Base-by-base conservation (phyloP, 2,888 invertebrate genomes). In the Ormyrus labotus region DNA sequence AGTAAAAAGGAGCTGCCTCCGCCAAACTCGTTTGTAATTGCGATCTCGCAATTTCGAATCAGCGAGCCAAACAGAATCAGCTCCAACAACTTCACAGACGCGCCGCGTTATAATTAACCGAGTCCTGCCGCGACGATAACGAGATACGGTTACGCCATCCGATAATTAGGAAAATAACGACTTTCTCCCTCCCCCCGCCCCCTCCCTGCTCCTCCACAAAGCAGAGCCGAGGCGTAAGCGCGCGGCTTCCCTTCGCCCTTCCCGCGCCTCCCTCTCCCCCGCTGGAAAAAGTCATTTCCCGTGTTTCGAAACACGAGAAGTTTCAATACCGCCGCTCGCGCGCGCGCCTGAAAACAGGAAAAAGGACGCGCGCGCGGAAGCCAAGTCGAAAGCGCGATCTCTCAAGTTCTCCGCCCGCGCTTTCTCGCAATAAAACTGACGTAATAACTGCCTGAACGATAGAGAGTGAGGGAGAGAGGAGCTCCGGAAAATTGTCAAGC, bases 401-500 rank as follows among this genome's bases (percentile, higher is more conserved):
- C 78, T 51, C 70, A 9, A 64, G 67, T 60, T 60, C 53, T 10
- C n/a, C 53, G 47, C 51, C 58, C 6, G 11, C 60, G 63, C 57
- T 80, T 67, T 67, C 76, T 67, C 70, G 74, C 81, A 78, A 81
- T 81, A 81, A 81, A 81, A 78, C 63, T 81, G 81, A 81, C 81
- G 81, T 81, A 81, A 81, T 81, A 81, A 81, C 63, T 60, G 79
- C 55, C 68, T 48, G 73, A 34, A 48, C 64, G 70, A 74, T 69
- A 48, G 65, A 60, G 34, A 19, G 19, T 1, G 34, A 34, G 34
- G 34, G 34, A 34, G 34, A 34, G 34, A 34, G 34, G 34, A 47
- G 67, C 51, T n/a, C 61, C 61, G 63, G 72, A 77, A 78, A 74
- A 82, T 82, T 87, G 87, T 88, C 88, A 86, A 88, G 86, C 85